Base-by-base conservation (phyloP, 2,888 invertebrate genomes). In the Drosophila parthenogenetica region DNA sequence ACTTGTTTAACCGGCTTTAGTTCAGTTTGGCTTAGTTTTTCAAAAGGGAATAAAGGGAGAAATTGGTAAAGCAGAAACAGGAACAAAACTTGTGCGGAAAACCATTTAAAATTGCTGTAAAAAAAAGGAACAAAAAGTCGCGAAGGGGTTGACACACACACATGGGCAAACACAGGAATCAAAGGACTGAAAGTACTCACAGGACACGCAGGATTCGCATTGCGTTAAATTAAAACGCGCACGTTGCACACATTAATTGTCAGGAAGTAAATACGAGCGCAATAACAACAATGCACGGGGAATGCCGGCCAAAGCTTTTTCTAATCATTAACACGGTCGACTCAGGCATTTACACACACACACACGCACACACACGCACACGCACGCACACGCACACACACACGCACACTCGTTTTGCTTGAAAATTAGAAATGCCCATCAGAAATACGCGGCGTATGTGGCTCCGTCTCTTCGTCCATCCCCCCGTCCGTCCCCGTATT, bases 391-490 rank as follows among this genome's bases (percentile, higher is more conserved):
- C 17, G 17, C 45, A 49, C 22, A 5, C 11, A 11, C 45, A 43
- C 29, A 50, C 39, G 10, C 48, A 22, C 40, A 39, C 42, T 55
- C 16, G 25, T 68, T 54, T 69, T 82, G 87, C 81, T 61, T 46
- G 64, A 58, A 90, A 91, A 91, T 90, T 90, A 89, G 89, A 90
- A 90, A 89, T 89, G 90, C 90, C 90, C 90, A 88, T 89, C 85
- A 85, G 89, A 90, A 81, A 85, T 85, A 83, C 77, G 71, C 72
- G 50, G 48, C 64, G 65, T 73, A 72, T 75, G 73, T 54, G 74
- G 59, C 54, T 32, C 67, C 49, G 14, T 29, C 29, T 8, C 40
- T 46, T 40, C 35, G 43, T 45, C 57, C 61, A 17, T 29, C 40
- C 46, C 35, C 35, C 40, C 22, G 4, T 35, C 16, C 35, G 13